Percentiles rank a stretch among this genome's conserved stretches.
Conservation (phyloP, 2,113 vertebrate species). For the Dascyllus trimaculatus region DNA sequence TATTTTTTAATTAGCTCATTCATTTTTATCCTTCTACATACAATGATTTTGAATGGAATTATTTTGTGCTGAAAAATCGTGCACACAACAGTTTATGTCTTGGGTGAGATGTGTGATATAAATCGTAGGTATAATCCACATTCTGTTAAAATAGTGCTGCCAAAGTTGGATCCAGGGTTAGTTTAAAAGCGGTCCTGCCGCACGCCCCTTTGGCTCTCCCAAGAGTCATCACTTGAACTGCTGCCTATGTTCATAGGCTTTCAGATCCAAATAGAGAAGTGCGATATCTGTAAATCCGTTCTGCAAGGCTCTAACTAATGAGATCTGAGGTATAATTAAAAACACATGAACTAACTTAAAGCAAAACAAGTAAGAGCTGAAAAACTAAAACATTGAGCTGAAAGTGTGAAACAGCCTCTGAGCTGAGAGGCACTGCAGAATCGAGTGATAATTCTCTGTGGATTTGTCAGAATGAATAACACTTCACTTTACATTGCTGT, state of each 20-base stretch:
- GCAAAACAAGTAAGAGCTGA: background rate
- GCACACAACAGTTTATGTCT: background rate
- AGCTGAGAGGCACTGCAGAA: too few species aligned
- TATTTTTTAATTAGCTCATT: conserved; percentile 1
- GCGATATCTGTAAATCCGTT: conserved; percentile 28
- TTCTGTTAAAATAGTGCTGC: conserved; percentile 20
- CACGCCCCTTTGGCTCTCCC: conserved; percentile 26
- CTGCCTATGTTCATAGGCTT: conserved; percentile 25
- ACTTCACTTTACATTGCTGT: too few species aligned
- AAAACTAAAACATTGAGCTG: too few species aligned
- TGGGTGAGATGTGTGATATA: background rate
- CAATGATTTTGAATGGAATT: conserved; percentile 5
- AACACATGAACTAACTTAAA: background rate
- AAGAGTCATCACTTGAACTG: conserved; percentile 44
- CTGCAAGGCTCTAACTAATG: conserved; percentile 4
- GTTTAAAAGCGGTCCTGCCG: conserved; percentile 46
- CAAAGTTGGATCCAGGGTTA: conserved; percentile 35
- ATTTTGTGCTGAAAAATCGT: conserved; percentile 12
- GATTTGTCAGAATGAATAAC: too few species aligned
- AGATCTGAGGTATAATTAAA: conserved; percentile 2
- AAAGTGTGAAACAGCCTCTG: too few species aligned
- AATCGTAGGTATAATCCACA: conserved; percentile 18
- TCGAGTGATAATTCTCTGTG: too few species aligned
- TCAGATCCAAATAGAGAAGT: conserved; percentile 14
- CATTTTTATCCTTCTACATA: background rate